Conservation (phyloP, 2,888 invertebrate genomes). For the Drosophila pegasa region DNA sequence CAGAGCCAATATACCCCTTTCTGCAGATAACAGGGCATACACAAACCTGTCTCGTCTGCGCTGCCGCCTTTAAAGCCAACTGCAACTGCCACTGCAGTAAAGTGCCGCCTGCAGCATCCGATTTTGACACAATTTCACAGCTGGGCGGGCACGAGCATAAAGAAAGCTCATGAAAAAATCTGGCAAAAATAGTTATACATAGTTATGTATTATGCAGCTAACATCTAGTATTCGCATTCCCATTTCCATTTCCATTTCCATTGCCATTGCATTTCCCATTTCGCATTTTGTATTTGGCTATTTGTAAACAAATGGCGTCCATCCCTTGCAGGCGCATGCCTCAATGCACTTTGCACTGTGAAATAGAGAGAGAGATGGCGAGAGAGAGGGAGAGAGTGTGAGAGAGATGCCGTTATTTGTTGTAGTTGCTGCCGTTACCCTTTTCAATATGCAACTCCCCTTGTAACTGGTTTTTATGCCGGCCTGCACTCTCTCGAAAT, state of each 20-base stretch:
- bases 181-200: constrained; percentile 31
- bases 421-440: constrained; percentile 35
- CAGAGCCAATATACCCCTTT: not conserved
- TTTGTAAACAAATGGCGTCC: constrained; percentile 54
- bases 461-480: constrained; percentile 76
- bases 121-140: constrained; percentile 75
- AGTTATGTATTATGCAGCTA: constrained; percentile 61
- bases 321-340: constrained; percentile 65
- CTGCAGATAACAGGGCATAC: not conserved
- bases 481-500: constrained; percentile 51
- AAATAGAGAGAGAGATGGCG: constrained; percentile 41
- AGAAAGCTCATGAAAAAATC: constrained; percentile 15
- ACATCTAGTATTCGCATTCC: constrained; percentile 11
- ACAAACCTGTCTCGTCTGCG: constrained; percentile 14
- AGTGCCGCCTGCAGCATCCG: constrained; percentile 48
- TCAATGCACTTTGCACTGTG: constrained; percentile 70
- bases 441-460: constrained; percentile 26
- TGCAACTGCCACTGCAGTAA: constrained; percentile 25
- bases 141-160: constrained; percentile 40
- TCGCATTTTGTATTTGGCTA: constrained; percentile 45
- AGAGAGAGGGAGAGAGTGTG: not conserved
- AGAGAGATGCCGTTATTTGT: constrained; percentile 60
- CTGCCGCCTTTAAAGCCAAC: constrained; percentile 38
- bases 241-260: constrained; percentile 6
- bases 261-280: constrained; percentile 17